Evolutionary conservation across 2,888 invertebrate species (phyloP).

Genomic region (Omphaloscelis lunosa): DNA sequence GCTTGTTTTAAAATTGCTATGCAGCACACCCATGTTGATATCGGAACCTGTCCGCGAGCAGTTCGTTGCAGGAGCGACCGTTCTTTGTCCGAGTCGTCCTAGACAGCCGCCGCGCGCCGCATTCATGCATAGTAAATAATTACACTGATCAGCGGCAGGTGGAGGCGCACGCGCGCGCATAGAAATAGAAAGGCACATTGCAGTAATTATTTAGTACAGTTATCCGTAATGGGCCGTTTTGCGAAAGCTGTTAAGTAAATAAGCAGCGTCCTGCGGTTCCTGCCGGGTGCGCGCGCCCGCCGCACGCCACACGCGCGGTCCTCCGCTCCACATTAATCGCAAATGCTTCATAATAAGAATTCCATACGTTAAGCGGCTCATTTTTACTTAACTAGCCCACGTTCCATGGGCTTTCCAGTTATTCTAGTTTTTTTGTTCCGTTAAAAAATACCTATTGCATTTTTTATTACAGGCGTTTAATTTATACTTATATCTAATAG

Average conservation of each 20-base stretch:
- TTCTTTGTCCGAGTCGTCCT: slow-evolving; percentile 89
- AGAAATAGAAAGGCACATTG: slow-evolving; percentile 91
- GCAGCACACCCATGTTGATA: slow-evolving; percentile 85
- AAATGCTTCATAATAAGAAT: slow-evolving; percentile 80
- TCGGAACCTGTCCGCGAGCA: slow-evolving; percentile 83
- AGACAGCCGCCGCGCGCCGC: slow-evolving; percentile 85
- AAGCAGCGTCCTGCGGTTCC: slow-evolving; percentile 87
- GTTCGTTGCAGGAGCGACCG: slow-evolving; percentile 83
- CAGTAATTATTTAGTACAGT: slow-evolving; percentile 91
- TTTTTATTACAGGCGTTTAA: slow-evolving; percentile 52
- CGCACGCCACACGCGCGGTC: slow-evolving; percentile 56
- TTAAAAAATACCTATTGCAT: slow-evolving; percentile 55
- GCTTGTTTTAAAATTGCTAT: slow-evolving; percentile 82
- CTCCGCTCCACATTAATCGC: slow-evolving; percentile 65
- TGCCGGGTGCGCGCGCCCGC: slow-evolving; percentile 79
- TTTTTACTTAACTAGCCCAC: slow-evolving; percentile 71
- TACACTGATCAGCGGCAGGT: slow-evolving; percentile 90
- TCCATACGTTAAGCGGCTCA: slow-evolving; percentile 74
- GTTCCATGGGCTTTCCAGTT: slow-evolving; percentile 66
- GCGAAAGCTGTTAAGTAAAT: slow-evolving; percentile 90
- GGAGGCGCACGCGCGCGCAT: slow-evolving; percentile 88
- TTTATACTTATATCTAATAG: slow-evolving; percentile 38
- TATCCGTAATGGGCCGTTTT: slow-evolving; percentile 90
- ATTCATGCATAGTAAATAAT: slow-evolving; percentile 91
- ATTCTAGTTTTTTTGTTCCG: slow-evolving; percentile 67